phyloP scores from a whole-genome alignment of 1,140 invertebrate species.

The Muscidifurax raptorellus region DNA sequence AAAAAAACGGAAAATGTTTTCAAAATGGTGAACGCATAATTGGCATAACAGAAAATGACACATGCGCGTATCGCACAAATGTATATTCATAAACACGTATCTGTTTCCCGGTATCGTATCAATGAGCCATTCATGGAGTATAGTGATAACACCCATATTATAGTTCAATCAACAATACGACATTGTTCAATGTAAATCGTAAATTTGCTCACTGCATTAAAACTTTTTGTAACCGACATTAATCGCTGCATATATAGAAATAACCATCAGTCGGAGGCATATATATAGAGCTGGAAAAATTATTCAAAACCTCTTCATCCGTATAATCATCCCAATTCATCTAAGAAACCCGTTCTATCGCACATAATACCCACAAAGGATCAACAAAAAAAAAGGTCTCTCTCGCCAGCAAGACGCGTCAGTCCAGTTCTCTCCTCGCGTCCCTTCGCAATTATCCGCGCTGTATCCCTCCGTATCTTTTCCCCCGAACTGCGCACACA shows the following conservation, averaged over 20 bases:
- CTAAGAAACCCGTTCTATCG: background rate
- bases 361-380: background rate
- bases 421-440: conserved; percentile 13
- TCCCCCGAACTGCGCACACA: background rate
- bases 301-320: background rate
- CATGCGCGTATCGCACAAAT: background rate
- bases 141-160: background rate
- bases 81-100: background rate
- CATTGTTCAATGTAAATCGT: background rate
- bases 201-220: background rate
- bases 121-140: background rate
- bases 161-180: background rate
- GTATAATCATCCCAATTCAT: background rate
- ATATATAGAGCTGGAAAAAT: background rate
- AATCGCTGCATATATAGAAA: background rate
- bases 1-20: background rate
- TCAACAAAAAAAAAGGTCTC: background rate
- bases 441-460: conserved; percentile 35
- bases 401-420: conserved; percentile 7
- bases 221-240: background rate
- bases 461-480: conserved; percentile 7
- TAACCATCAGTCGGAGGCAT: no score
- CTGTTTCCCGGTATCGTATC: background rate
- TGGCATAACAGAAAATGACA: background rate
- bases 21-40: background rate